Base-by-base conservation (phyloP, 2,113 vertebrate genomes). In the Delphinapterus leucas region DNA sequence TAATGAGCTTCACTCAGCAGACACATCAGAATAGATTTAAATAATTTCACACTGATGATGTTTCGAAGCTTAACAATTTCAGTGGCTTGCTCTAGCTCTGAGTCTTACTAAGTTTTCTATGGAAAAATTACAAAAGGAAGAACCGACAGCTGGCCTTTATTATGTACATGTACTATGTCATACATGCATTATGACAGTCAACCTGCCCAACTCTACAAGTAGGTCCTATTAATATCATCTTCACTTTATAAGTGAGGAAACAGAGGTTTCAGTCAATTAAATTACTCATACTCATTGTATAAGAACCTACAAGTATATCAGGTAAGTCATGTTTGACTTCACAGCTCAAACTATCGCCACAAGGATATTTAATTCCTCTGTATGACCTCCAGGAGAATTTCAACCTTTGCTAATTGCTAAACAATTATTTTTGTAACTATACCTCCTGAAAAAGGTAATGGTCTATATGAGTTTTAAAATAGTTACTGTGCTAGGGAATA, bases 81-180 rank as follows among this genome's bases (percentile, higher is more conserved):
- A 67, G 38, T 1, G 25, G 74, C 71, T 23, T 38, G 33, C 38
- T 86, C 58, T 93, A 47, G n/a, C 80, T 47, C 20, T 38, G 17
- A 85, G 60, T 67, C 44, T 76, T 36, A 38, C 21, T 31, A 65
- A 53, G 11, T 49, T 76, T 85, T 31, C n/a, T 36, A 13, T 38
- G 33, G 38, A 36, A 94, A 82, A 63, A 9, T 36, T 28, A 71
- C 38, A 79, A 5, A 74, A 38, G 14, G 17, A 38, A 36, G 38
- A 55, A 25, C 74, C 1, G 36, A 55, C 0, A 5, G 47, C 68
- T 2, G 7, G 47, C 14, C 70, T 93, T 33, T 33, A 41, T 10
- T 7, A 8, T 0, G 1, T 10, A 38, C 38, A 58, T 0, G 6
- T 6, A 26, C 25, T 20, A 1, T 1, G 18, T 36, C n/a, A 53